Evolutionary conservation across 92 coral and sea anemone genomes (phyloP).

Genomic region (Pocillopora meandrina): DNA sequence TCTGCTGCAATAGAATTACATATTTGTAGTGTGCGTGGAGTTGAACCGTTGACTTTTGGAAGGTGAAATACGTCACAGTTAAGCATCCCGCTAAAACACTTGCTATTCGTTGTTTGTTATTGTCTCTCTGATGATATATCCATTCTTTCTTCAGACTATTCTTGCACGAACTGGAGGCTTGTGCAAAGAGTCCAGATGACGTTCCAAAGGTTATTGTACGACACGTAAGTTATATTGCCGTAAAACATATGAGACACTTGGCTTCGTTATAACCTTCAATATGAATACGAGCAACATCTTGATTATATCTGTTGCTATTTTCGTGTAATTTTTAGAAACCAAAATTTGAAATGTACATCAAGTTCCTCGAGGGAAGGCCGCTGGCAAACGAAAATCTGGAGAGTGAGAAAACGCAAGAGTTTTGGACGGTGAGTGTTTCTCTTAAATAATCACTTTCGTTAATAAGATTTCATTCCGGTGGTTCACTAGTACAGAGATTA

Average conservation of each 20-base stretch:
- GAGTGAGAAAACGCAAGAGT: slow-evolving; percentile 65
- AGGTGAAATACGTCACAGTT: no score
- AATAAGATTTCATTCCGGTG: no score
- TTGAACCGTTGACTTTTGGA: no score
- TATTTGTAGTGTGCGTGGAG: no score
- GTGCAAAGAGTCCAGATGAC: slow-evolving; percentile 85
- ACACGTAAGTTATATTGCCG: slow-evolving; percentile 69
- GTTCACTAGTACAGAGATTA: no score
- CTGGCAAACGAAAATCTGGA: slow-evolving; percentile 72
- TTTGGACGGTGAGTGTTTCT: slow-evolving; percentile 77
- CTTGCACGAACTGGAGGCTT: slow-evolving; percentile 91
- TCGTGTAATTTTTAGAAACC: slow-evolving; percentile 61
- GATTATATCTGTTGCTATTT: neutral
- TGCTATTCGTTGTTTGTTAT: neutral
- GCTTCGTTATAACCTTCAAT: no score
- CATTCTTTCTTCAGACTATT: slow-evolving; percentile 55
- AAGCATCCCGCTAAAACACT: neutral
- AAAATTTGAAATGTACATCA: slow-evolving; percentile 75
- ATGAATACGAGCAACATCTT: no score
- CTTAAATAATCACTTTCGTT: neutral
- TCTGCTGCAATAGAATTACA: no score
- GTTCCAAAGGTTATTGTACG: slow-evolving; percentile 72
- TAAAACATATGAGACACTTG: neutral
- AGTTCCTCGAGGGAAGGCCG: slow-evolving; percentile 86
- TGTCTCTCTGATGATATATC: no score